Evolutionary conservation across 2,113 vertebrate species (phyloP).

Genomic region (Xenopus laevis): DNA sequence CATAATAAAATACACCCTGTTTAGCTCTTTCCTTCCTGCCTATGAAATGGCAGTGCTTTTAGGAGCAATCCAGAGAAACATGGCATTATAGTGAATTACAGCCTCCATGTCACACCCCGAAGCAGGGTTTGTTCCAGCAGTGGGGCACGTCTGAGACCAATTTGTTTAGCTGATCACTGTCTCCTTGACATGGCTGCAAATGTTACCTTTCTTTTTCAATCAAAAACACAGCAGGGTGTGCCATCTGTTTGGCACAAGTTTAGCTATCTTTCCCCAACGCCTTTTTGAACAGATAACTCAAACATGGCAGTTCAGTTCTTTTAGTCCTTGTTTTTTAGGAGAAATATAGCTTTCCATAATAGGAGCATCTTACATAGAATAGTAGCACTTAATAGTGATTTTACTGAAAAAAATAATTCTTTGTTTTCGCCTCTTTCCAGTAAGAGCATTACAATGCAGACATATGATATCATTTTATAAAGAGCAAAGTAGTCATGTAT

Average conservation of each 20-base stretch:
- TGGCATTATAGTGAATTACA: slow-evolving; percentile 78
- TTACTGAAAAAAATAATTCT: too few relatives aligned
- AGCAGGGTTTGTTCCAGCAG: slow-evolving; percentile 74
- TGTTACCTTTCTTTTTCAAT: slow-evolving; percentile 90
- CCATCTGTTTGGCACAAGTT: slow-evolving; percentile 89
- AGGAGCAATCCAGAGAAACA: slow-evolving; percentile 54
- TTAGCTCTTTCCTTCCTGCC: slow-evolving; percentile 50
- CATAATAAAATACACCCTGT: slow-evolving; percentile 27
- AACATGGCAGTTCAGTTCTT: slow-evolving; percentile 72
- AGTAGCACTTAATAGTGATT: too few relatives aligned
- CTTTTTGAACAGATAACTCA: slow-evolving; percentile 83
- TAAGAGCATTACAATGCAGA: neutral
- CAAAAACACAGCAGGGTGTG: slow-evolving; percentile 87
- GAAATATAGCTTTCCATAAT: slow-evolving; percentile 64
- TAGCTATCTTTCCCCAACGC: slow-evolving; percentile 69
- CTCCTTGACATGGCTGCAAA: slow-evolving; percentile 87
- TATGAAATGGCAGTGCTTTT: slow-evolving; percentile 16
- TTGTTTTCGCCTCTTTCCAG: too few relatives aligned
- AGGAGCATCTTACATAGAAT: neutral
- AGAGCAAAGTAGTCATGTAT: slow-evolving; percentile 7
- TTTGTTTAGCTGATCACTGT: slow-evolving; percentile 86
- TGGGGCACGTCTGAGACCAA: slow-evolving; percentile 83
- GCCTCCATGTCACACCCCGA: slow-evolving; percentile 63
- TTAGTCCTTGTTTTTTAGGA: slow-evolving; percentile 60
- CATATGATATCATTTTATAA: slow-evolving; percentile 22